Base-by-base conservation (phyloP, 1,140 invertebrate genomes). In the Whitmania pigra region DNA sequence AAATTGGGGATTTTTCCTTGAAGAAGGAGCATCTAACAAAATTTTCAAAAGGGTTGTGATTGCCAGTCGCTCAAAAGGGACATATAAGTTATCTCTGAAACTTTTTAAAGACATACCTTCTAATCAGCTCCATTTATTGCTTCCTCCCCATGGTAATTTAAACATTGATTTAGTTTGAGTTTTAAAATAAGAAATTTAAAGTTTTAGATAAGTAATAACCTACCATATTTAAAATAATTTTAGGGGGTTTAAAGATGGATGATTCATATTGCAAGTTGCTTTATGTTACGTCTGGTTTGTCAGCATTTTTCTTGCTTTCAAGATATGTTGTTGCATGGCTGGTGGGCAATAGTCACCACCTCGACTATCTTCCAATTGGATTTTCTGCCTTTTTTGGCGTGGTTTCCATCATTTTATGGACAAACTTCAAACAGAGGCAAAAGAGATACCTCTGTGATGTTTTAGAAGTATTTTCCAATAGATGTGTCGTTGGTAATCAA, bases 361-460 rank as follows among this genome's bases (percentile, higher is more conserved):
- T 63, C 1, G 57, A 31, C 22, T 63, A 63, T 63, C 57, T 63
- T 25, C 57, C 57, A 22, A 63, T 63, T 31, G 22, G 22, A 13
- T 63, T 63, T 63, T 63, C 57, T 25, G 57, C 57, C 0, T 63
- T 63, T 31, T 63, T 63, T 63, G 57, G 57, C 9, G 22, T 63
- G 22, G 57, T 13, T 25, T 22, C 22, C 11, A 20, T 63, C 57
- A 13, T 31, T 25, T 63, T 63, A 25, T 63, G 57, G 57, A 63
- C 57, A 11, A 25, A 25, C 11, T 63, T 25, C 11, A 63, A 63
- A 63, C 57, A 63, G 15, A 22, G 57, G 11, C 57, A 63, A 31
- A 63, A 63, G 18, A 63, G 57, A 63, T 63, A 63, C 18, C 57
- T 63, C 22, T 25, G 22, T 22, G 57, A 63, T 31, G 57, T 63